Base-by-base conservation (phyloP, 1,140 invertebrate species). In the Nasonia vitripennis region DNA sequence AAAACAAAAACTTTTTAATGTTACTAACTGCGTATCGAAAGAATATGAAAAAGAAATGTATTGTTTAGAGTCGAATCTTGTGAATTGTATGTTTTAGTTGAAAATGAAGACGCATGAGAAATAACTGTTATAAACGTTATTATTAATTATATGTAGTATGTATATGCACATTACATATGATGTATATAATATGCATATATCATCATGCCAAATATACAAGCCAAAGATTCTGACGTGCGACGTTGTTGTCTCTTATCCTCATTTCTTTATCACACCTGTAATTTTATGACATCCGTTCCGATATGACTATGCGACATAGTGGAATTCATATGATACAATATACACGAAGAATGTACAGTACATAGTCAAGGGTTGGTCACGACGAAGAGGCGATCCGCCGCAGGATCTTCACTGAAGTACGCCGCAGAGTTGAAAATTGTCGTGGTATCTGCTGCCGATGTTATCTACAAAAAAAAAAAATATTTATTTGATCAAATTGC, bases 341-440 rank as follows among this genome's bases (percentile, higher is more conserved):
- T 92, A 91, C 89, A 91, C 89, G 88, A 86, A 79, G 83, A 93
- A 92, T 93, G 88, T 92, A 92, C 91, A 93, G 85, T 89, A 87
- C 89, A 78, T 90, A 86, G 91, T 93, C 93, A 93, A 92, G 92
- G 92, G 90, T 92, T 93, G 86, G 93, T 91, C n/a, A 93, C 91
- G 84, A 91, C 89, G 86, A 93, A 93, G 37, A 93, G 89, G 83
- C 90, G 92, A 90, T 93, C 93, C 68, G 93, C 90, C 23, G 90
- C 90, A 51, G 93, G 91, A 91, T 93, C 92, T 79, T 93, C 92
- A 80, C 81, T 92, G 87, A 93, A 93, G 87, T 93, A 93, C 34
- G 91, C 90, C 37, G 92, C 91, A 23, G 93, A 93, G 88, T 93
- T 93, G 86, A 93, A 93, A 87, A 93, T 93, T 71, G 92, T 91